phyloP scores from a whole-genome alignment of 1,140 invertebrate genomes.

The Carcinoscorpius rotundicauda region DNA sequence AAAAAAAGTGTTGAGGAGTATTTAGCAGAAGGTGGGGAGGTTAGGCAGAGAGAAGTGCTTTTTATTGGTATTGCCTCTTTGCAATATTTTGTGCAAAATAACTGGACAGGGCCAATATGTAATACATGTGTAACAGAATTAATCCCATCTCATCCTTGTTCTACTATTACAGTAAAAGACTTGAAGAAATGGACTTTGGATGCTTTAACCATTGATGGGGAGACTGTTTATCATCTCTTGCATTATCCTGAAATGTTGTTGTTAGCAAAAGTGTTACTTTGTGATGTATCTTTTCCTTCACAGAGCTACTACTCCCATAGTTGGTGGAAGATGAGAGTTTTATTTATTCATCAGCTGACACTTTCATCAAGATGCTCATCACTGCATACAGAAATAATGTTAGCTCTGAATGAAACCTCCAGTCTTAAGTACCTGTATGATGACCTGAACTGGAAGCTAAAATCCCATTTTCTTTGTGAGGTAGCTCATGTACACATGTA shows the following conservation, averaged over 20 bases:
- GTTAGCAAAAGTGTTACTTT: constrained; percentile 50
- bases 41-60: constrained; percentile 29
- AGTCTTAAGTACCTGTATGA: constrained; percentile 12
- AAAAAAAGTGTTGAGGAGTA: too few species aligned
- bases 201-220: constrained; percentile 29
- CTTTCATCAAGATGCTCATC: constrained; percentile 55
- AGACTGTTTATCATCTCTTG: constrained; percentile 41
- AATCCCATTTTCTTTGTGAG: constrained; percentile 56
- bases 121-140: constrained; percentile 26
- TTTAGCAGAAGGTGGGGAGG: too few species aligned
- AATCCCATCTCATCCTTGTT: constrained; percentile 4
- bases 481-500: constrained; percentile 55
- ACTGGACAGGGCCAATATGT: constrained; percentile 59
- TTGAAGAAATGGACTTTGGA: constrained; percentile 16
- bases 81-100: constrained; percentile 59
- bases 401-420: constrained; percentile 38
- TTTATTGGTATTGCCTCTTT: constrained; percentile 45
- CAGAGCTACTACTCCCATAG: constrained; percentile 34
- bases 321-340: constrained; percentile 61
- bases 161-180: neutral
- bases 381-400: constrained; percentile 47
- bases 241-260: constrained; percentile 49
- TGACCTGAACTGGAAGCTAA: constrained; percentile 20
- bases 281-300: constrained; percentile 34
- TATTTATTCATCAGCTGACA: constrained; percentile 56